A percentile compares a stretch with the other conserved stretches of the same genome.
Evolutionary conservation across 2,113 vertebrate species (phyloP).

Genomic region (Saccopteryx bilineata): DNA sequence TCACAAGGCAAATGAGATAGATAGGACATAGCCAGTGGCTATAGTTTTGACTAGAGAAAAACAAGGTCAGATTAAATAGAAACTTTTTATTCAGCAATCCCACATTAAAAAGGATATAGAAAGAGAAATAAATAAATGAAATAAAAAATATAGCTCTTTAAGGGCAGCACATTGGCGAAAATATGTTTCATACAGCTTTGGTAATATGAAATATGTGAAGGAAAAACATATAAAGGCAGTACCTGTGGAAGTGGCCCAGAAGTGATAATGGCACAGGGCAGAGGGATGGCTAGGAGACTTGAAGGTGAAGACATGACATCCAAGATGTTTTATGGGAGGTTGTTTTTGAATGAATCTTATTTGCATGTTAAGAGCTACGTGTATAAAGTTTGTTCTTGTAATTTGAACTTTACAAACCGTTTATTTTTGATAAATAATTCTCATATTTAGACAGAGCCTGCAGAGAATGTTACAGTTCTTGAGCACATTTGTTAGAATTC

Average conservation of each 20-base stretch:
- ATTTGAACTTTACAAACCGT: not conserved
- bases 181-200: not conserved
- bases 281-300: not conserved
- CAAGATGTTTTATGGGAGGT: not conserved
- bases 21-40: not conserved
- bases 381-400: not conserved
- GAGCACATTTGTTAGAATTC: not conserved
- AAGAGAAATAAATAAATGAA: not conserved
- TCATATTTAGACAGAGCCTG: not conserved
- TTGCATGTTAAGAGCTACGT: not conserved
- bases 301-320: not conserved
- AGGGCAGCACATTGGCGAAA: not conserved
- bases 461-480: not conserved
- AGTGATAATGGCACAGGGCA: not conserved
- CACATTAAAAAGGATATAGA: not conserved
- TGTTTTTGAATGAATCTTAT: not conserved
- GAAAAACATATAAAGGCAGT: not conserved
- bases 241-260: not conserved
- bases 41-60: not conserved
- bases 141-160: not conserved
- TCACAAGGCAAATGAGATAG: not conserved
- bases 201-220: not conserved
- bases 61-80: not conserved
- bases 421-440: not conserved
- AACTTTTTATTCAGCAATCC: not conserved